These are phyloP conservation scores for Dromaius novaehollandiae DNA, from an alignment of 2,113 vertebrate genomes.

Conservation along the genomic window DNA sequence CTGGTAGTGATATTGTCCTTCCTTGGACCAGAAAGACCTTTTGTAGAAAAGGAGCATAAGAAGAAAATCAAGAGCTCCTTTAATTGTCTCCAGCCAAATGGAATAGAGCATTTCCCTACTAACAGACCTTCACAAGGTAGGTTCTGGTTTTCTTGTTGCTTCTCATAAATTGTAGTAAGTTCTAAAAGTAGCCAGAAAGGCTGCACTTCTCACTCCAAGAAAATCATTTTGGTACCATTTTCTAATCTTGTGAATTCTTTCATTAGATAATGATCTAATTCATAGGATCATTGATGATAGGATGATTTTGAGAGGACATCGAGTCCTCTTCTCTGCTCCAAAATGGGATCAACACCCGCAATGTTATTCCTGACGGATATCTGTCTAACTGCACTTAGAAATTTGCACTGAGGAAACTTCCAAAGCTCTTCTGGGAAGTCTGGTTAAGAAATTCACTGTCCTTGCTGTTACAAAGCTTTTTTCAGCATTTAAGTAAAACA, in stretches of 20 bases:
- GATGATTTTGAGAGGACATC: neutral
- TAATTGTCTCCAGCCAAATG: slow-evolving; percentile 28
- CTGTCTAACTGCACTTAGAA: neutral
- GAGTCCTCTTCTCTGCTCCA: neutral
- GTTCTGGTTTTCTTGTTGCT: neutral
- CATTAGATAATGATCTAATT: neutral
- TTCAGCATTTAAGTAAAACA: neutral
- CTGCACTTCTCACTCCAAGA: neutral
- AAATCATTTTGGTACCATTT: neutral
- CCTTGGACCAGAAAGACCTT: slow-evolving; percentile 58
- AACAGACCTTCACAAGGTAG: neutral
- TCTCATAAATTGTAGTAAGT: neutral
- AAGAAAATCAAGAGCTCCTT: slow-evolving; percentile 62
- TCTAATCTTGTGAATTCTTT: neutral
- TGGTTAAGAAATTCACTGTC: neutral
- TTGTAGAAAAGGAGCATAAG: slow-evolving; percentile 57
- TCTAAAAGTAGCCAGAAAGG: neutral
- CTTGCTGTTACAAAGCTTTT: neutral
- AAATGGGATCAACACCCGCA: neutral
- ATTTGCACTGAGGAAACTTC: neutral
- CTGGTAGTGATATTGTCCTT: neutral
- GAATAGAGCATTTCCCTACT: neutral
- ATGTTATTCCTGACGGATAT: neutral
- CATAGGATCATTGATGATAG: rapidly evolving
- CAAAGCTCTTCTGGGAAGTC: neutral